phyloP scores from a whole-genome alignment of 2,113 vertebrate species.

The Alosa alosa region DNA sequence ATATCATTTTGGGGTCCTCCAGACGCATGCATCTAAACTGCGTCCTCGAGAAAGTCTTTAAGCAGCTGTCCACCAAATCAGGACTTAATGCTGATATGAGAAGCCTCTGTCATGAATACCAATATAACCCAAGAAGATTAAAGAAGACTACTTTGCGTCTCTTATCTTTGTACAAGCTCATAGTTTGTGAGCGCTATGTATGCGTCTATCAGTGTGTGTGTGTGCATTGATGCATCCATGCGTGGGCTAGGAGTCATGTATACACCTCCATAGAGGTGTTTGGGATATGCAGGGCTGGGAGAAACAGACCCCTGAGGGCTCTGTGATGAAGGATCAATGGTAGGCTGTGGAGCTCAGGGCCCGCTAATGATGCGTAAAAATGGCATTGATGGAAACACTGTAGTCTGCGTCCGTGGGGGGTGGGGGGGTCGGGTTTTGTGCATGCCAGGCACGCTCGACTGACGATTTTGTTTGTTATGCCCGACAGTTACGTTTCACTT shows the following conservation, averaged over 20 bases:
- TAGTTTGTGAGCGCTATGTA: background rate
- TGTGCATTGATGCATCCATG: background rate
- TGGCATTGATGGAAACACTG: conserved; percentile 41
- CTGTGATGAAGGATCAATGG: conserved; percentile 55
- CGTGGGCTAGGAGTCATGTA: background rate
- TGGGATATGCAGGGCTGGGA: background rate
- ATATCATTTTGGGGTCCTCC: background rate
- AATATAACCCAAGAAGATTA: no score
- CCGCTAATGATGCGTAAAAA: conserved; percentile 58
- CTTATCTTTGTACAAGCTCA: background rate
- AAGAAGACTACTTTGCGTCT: background rate
- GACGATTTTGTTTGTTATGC: no score
- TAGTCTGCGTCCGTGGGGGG: background rate
- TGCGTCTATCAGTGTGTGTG: background rate
- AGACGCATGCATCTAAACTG: background rate
- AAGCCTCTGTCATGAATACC: no score
- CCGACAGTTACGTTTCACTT: background rate
- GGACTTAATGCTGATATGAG: no score
- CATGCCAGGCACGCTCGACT: background rate
- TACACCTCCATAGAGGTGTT: background rate
- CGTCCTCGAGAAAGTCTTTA: background rate
- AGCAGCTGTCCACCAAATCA: background rate
- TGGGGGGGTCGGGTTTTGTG: background rate
- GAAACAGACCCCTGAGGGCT: background rate
- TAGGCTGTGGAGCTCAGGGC: conserved; percentile 46